Conservation (phyloP, 1,140 invertebrate genomes). For the Drosophila triauraria region DNA sequence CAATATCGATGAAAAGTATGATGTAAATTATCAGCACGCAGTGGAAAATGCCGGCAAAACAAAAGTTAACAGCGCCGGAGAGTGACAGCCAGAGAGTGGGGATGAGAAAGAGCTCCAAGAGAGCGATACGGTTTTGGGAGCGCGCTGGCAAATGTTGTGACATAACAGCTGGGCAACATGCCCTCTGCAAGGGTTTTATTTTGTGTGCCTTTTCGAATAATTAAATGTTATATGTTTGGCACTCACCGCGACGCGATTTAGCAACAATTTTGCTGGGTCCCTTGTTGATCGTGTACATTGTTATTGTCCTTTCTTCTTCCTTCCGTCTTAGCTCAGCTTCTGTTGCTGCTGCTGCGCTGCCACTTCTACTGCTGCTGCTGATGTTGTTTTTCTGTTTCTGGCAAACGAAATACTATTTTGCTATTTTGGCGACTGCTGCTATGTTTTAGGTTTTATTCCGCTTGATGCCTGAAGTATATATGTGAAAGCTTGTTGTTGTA, state of each 20-base stretch:
- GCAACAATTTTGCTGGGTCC: conserved; percentile 94
- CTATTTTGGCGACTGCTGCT: conserved; percentile 21
- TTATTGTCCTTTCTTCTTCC: conserved; percentile 10
- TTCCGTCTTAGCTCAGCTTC: conserved; percentile 8
- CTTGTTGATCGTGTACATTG: conserved; percentile 94
- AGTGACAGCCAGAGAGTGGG: conserved; percentile 9
- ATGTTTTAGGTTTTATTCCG: conserved; percentile 13
- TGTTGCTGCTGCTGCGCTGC: neutral
- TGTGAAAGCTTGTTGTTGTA: conserved; percentile 9
- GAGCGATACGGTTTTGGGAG: neutral
- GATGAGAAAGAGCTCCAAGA: conserved; percentile 16
- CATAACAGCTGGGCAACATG: conserved; percentile 71
- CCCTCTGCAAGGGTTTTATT: conserved; percentile 56
- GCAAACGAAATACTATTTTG: conserved; percentile 41
- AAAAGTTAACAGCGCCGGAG: conserved; percentile 42
- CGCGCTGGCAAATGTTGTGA: conserved; percentile 54
- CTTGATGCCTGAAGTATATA: conserved; percentile 19
- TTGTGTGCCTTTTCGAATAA: conserved; percentile 49
- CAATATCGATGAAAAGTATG: conserved; percentile 29
- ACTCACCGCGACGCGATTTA: conserved; percentile 92
- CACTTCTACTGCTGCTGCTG: neutral
- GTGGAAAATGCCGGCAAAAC: conserved; percentile 72
- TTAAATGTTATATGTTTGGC: conserved; percentile 7
- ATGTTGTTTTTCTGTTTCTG: conserved; percentile 41
- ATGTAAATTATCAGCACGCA: conserved; percentile 48